Conservation (phyloP, 2,797 vertebrate genomes). For the Onychomys leucogaster region DNA sequence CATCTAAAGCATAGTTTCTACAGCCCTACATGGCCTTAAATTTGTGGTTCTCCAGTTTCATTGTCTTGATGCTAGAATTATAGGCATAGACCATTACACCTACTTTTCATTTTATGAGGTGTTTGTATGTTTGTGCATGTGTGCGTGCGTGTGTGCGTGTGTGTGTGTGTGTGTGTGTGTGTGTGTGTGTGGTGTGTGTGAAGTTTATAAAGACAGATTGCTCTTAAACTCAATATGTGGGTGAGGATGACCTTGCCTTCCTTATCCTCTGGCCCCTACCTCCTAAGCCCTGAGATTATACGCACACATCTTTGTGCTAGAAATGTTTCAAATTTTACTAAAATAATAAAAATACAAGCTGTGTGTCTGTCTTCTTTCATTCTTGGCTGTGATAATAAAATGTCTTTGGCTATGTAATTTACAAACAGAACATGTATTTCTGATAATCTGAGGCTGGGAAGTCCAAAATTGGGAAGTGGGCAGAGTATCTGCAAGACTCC, state of each 20-base stretch:
- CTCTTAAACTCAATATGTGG: background rate
- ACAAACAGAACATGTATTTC: background rate
- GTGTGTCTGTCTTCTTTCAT: background rate
- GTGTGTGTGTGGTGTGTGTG: too few species aligned
- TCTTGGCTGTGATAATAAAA: background rate
- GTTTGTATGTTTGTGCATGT: background rate
- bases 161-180: too few species aligned
- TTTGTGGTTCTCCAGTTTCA: background rate
- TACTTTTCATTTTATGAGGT: background rate
- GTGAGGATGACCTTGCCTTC: background rate
- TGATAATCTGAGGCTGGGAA: too few species aligned
- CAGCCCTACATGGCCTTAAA: background rate
- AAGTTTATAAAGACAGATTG: background rate
- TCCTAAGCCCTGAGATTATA: too few species aligned
- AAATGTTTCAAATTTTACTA: background rate
- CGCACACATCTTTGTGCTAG: too few species aligned
- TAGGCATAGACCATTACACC: background rate
- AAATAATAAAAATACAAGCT: background rate
- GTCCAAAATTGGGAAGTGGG: too few species aligned
- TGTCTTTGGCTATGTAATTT: background rate
- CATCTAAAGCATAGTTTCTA: background rate
- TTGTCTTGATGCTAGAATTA: background rate
- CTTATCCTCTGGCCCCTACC: background rate
- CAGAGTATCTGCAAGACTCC: too few species aligned
- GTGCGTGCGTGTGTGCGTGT: background rate